Base-by-base conservation (phyloP, 2,888 invertebrate species). In the Bombyx huttoni region DNA sequence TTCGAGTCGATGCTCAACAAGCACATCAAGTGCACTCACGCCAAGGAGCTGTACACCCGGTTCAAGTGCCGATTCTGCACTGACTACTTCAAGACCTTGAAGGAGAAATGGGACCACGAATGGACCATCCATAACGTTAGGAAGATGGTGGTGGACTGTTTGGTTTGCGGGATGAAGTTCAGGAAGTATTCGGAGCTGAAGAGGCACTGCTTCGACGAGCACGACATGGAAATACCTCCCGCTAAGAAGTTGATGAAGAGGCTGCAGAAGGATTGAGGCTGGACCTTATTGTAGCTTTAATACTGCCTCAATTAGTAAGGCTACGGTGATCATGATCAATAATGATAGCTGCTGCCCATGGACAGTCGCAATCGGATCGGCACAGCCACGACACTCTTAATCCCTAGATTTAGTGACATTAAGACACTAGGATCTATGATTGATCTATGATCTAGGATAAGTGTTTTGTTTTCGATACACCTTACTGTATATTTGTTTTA, bases 41-140 rank as follows among this genome's bases (percentile, higher is more conserved):
- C 61, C 0, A 75, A 70, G 13, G 68, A 75, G 7, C 45, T 61
- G 0, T 54, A 57, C 0, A 65, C 61, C 10, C 76, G 70, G 46
- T 79, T 75, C 49, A 63, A 72, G 1, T 89, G 89, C 54, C 69
- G 70, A 34, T 80, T 87, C 49, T 89, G 89, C 53, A 58, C 66
- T 0, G 59, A 67, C 0, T 68, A 70, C 13, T 83, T 80, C 46
- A 69, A 64, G 34, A 73, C 76, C 51, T 62, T 88, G 47, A 86
- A 79, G 52, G 78, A 80, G 33, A 89, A 87, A 49, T 89, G 89
- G 89, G 88, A 89, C 34, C 89, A 89, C 53, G 87, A 89, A 50
- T 89, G 89, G 89, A 49, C 52, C 0, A 60, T 75, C 0, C 89
- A 89, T 54, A 79, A 75, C n/a, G 73, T 83, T 0, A 75, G 89